Evolutionary conservation across 2,888 invertebrate genomes (phyloP).

Genomic region (Onchidella celtica): DNA sequence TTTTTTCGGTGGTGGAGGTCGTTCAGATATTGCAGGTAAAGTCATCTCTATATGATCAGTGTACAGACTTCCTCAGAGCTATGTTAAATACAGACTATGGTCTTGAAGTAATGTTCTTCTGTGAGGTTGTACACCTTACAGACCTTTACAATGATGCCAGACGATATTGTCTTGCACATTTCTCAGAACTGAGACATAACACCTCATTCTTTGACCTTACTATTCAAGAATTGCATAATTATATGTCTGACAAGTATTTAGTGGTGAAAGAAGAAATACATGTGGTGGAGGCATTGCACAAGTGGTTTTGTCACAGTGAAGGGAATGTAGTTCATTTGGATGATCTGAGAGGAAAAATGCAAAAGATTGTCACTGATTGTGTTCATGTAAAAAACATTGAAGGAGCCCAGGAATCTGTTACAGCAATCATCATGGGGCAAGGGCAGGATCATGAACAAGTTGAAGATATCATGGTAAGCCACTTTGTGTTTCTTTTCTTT

Average conservation of each 20-base stretch:
- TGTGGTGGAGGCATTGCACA: constrained; percentile 28
- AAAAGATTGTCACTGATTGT: constrained; percentile 19
- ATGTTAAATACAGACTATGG: constrained; percentile 1
- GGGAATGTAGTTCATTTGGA: background rate
- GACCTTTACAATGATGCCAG: constrained; percentile 29
- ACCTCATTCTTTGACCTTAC: constrained; percentile 8
- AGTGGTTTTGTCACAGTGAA: constrained; percentile 9
- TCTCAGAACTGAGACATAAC: constrained; percentile 9
- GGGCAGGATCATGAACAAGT: no score
- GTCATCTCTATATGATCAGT: background rate
- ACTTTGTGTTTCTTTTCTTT: background rate
- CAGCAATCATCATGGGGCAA: no score
- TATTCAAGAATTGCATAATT: constrained; percentile 8
- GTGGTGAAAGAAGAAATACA: constrained; percentile 23
- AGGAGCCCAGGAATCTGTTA: background rate
- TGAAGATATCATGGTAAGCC: background rate
- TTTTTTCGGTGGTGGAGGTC: constrained; percentile 13
- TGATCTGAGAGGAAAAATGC: background rate
- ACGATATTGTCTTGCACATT: constrained; percentile 31
- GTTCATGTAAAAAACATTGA: background rate
- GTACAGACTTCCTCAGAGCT: constrained; percentile 22
- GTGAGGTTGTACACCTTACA: background rate
- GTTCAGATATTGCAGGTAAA: constrained; percentile 34
- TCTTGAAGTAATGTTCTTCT: constrained; percentile 36
- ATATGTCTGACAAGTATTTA: constrained; percentile 41